These are phyloP conservation scores for Cantharis rufa DNA, from an alignment of 2,888 invertebrate genomes.

Conservation along the genomic window DNA sequence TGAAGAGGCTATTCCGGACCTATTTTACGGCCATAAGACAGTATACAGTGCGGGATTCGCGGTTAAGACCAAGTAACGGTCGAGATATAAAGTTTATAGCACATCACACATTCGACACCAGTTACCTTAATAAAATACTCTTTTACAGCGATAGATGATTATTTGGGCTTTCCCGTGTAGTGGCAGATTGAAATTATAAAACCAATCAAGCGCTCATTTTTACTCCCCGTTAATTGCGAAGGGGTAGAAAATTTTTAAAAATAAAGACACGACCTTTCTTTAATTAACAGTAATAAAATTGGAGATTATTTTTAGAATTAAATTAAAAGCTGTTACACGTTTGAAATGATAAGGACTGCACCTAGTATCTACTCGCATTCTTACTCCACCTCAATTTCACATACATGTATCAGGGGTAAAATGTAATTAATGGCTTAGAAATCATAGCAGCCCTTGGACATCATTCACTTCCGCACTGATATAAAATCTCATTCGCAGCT, in stretches of 20 bases:
- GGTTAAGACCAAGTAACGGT: slow-evolving; percentile 54
- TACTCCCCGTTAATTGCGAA: background rate
- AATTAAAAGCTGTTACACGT: slow-evolving; percentile 18
- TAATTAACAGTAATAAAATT: background rate
- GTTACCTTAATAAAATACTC: slow-evolving; percentile 56
- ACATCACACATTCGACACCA: slow-evolving; percentile 56
- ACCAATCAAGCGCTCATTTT: slow-evolving; percentile 4
- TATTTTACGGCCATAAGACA: slow-evolving; percentile 52
- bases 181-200: slow-evolving; percentile 30
- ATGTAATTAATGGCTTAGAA: slow-evolving; percentile 31
- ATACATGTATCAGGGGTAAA: slow-evolving; percentile 28
- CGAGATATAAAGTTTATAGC: slow-evolving; percentile 56
- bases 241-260: background rate
- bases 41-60: slow-evolving; percentile 53
- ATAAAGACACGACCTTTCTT: background rate
- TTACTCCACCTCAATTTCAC: slow-evolving; percentile 23
- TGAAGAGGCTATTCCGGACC: slow-evolving; percentile 53
- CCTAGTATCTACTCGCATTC: slow-evolving; percentile 26
- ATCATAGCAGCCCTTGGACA: slow-evolving; percentile 31
- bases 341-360: slow-evolving; percentile 25
- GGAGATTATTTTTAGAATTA: slow-evolving; percentile 15
- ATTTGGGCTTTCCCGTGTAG: slow-evolving; percentile 35
- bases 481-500: slow-evolving; percentile 31
- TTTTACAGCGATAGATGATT: slow-evolving; percentile 42
- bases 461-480: slow-evolving; percentile 29